Conservation (phyloP, 2,113 vertebrate species). For the Chinchilla lanigera region DNA sequence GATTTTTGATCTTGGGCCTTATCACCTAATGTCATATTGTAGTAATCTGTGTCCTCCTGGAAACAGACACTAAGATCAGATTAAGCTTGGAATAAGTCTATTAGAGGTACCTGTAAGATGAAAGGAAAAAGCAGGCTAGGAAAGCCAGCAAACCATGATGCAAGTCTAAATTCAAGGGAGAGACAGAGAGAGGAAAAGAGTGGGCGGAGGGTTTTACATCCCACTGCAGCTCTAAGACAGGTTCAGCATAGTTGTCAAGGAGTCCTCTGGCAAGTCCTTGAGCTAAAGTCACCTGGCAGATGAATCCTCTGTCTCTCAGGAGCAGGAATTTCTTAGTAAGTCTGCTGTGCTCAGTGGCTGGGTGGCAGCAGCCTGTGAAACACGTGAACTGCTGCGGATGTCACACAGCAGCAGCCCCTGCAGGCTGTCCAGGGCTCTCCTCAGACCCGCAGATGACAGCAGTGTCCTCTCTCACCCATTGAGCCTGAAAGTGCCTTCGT, state of each 20-base stretch:
- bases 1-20: neutral
- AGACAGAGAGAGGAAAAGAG: neutral
- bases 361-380: neutral
- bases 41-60: neutral
- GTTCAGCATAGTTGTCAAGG: neutral
- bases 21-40: neutral
- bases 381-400: neutral
- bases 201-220: neutral
- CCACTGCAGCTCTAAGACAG: neutral
- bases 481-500: neutral
- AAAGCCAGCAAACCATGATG: neutral
- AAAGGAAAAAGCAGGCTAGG: neutral
- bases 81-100: neutral
- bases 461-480: neutral
- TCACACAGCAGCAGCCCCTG: neutral
- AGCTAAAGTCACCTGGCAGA: neutral
- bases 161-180: neutral
- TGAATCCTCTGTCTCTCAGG: neutral
- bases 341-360: fast-evolving
- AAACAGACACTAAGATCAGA: neutral
- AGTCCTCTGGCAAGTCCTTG: neutral
- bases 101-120: neutral
- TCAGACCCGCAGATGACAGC: neutral
- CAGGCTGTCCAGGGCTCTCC: neutral
- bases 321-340: neutral